phyloP scores from a whole-genome alignment of 2,113 vertebrate species.

The Apaloderma vittatum region DNA sequence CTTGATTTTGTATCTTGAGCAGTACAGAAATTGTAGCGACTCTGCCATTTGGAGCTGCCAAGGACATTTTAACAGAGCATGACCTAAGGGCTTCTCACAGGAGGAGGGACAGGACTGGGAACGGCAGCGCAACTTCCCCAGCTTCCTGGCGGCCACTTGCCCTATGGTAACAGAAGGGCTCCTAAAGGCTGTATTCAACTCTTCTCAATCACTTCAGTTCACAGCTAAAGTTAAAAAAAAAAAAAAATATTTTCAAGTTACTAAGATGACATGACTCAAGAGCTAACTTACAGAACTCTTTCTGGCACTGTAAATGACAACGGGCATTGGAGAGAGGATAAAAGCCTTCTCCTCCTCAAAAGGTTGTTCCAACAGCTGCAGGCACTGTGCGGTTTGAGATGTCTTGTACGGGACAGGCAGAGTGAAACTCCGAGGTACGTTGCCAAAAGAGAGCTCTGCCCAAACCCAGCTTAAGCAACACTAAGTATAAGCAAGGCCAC shows the following conservation, averaged over 20 bases:
- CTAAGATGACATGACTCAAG: not conserved
- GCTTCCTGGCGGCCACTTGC: not conserved
- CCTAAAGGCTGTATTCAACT: not conserved
- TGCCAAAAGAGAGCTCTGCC: not conserved
- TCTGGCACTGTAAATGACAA: too few relatives aligned
- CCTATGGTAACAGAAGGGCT: not conserved
- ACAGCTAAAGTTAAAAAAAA: not conserved
- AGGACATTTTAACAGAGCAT: slow-evolving; percentile 41
- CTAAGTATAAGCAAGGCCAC: not conserved
- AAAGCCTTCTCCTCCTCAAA: not conserved
- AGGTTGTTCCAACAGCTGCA: not conserved
- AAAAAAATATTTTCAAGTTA: not conserved
- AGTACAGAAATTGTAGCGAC: not conserved
- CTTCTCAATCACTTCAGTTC: not conserved
- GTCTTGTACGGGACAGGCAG: not conserved
- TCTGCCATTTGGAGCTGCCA: slow-evolving; percentile 33
- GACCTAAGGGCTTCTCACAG: not conserved
- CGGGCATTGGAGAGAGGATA: not conserved
- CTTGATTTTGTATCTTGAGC: slow-evolving; percentile 4
- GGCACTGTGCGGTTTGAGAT: not conserved
- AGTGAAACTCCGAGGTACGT: not conserved
- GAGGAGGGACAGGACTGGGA: not conserved
- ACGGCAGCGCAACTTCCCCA: not conserved
- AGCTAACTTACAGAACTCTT: not conserved
- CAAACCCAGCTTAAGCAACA: not conserved